Evolutionary conservation across 1,140 invertebrate genomes (phyloP), one percentile per base, ranked within the genome.

Genomic region (Drosophila persimilis): DNA sequence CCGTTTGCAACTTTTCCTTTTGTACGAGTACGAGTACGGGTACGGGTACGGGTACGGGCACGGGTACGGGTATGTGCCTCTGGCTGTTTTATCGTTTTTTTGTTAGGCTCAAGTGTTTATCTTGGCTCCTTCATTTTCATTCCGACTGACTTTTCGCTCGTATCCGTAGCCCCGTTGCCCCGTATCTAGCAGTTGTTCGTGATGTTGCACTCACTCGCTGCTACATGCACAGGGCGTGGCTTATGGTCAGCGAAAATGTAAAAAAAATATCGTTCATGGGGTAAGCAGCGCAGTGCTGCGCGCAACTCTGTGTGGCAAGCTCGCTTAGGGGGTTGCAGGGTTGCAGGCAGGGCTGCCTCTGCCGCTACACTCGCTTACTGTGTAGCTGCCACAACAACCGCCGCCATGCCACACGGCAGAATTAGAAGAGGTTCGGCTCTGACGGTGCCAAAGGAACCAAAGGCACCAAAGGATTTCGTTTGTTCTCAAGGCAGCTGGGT

Each of bases 41-140:
- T 15, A 13, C 9, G 11, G 17, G 43, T 17, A 31, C 29, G 8
- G 2, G 2, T 9, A 31, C 29, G 7, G 7, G 29, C 35, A 51
- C 56, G 39, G 46, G 31, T 11, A n/a, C 15, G 11, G 31, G 43
- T 26, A 39, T 56, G 20, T 54, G 8, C 59, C 66, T 76, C 63
- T 75, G 78, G 74, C 79, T 60, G 66, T 89, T 89, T 89, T 79
- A 90, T 90, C 80, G 81, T 72, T 86, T 89, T 90, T 90, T 89
- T 73, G 74, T 86, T 86, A 73, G 77, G 71, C 80, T 89, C 78
- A 90, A 79, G 86, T 89, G 83, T 86, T 90, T 88, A 83, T 90
- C 86, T 90, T 86, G 80, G 83, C 78, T 76, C 71, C 77, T 81
- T 81, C 77, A 78, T 86, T 80, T 80, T 81, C 77, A 78, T 86